Conservation (phyloP, 2,797 vertebrate genomes). For the Diplodus puntazzo region DNA sequence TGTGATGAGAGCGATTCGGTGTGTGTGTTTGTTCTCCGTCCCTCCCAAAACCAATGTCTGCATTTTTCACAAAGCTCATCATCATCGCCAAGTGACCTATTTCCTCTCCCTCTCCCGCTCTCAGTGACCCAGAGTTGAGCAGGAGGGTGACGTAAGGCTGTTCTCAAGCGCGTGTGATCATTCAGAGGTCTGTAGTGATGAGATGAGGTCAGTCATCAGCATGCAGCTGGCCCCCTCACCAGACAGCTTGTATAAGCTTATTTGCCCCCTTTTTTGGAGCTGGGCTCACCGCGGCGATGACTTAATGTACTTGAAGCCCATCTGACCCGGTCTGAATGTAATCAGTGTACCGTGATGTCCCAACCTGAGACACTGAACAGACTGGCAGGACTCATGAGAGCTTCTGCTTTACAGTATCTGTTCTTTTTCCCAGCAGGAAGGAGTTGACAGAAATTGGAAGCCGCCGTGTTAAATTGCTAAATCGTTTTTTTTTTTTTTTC, state of each 20-base stretch:
- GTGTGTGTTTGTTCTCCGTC: constrained; percentile 21
- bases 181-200: constrained; percentile 69
- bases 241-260: constrained; percentile 67
- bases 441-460: not conserved
- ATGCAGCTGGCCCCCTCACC: constrained; percentile 66
- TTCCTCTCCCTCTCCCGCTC: constrained; percentile 47
- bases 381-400: not conserved
- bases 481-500: not conserved
- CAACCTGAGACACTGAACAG: constrained; percentile 39
- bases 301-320: constrained; percentile 55
- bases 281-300: constrained; percentile 28
- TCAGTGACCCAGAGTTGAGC: constrained; percentile 49
- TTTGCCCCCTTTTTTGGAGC: constrained; percentile 52
- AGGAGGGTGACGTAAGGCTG: constrained; percentile 71
- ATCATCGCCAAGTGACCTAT: constrained; percentile 69
- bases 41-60: constrained; percentile 48
- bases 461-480: not conserved
- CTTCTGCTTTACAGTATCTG: too few species aligned
- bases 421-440: not conserved
- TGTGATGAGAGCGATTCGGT: too few species aligned
- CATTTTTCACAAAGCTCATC: constrained; percentile 62
- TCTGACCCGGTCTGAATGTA: constrained; percentile 67
- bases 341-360: constrained; percentile 25
- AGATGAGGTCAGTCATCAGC: constrained; percentile 75
- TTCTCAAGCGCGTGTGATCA: constrained; percentile 72